Evolutionary conservation across 1,140 invertebrate species (phyloP).

Genomic region (Globodera rostochiensis): DNA sequence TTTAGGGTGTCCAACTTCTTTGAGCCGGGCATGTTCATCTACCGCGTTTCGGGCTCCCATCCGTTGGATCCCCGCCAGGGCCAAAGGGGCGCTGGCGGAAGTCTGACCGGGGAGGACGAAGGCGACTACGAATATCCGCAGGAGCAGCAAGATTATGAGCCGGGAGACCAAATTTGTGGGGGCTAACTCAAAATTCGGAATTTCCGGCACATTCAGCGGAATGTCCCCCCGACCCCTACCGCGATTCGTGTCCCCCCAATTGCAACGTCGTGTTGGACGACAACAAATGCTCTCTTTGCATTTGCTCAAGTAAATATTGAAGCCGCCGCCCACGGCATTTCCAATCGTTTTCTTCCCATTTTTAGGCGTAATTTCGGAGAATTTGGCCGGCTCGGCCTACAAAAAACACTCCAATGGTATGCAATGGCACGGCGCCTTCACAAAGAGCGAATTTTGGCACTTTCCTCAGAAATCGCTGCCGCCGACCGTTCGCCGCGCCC

Average conservation of each 20-base stretch:
- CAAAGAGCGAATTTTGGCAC: not conserved
- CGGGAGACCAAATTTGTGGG: constrained; percentile 30
- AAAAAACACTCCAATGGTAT: constrained; percentile 16
- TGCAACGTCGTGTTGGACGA: constrained; percentile 46
- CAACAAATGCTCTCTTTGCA: constrained; percentile 35
- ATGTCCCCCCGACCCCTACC: constrained; percentile 38
- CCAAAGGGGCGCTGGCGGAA: constrained; percentile 14
- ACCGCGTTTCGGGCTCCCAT: constrained; percentile 41
- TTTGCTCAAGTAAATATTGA: constrained; percentile 38
- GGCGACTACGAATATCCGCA: constrained; percentile 36
- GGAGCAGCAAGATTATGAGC: constrained; percentile 44
- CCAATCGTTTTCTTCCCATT: constrained; percentile 5
- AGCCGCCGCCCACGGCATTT: not conserved
- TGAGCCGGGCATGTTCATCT: constrained; percentile 42
- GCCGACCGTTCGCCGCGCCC: constrained; percentile 6
- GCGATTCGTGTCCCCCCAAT: constrained; percentile 36
- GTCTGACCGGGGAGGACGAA: constrained; percentile 9
- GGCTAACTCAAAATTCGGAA: not conserved
- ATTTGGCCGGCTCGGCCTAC: constrained; percentile 23
- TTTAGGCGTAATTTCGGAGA: constrained; percentile 18
- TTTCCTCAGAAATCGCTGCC: not conserved
- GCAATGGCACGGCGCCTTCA: not conserved
- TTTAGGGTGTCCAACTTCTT: constrained; percentile 39
- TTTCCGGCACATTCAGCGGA: constrained; percentile 19
- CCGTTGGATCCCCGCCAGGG: constrained; percentile 38